phyloP scores from a whole-genome alignment of 2,113 vertebrate species.

The Nanorana parkeri region DNA sequence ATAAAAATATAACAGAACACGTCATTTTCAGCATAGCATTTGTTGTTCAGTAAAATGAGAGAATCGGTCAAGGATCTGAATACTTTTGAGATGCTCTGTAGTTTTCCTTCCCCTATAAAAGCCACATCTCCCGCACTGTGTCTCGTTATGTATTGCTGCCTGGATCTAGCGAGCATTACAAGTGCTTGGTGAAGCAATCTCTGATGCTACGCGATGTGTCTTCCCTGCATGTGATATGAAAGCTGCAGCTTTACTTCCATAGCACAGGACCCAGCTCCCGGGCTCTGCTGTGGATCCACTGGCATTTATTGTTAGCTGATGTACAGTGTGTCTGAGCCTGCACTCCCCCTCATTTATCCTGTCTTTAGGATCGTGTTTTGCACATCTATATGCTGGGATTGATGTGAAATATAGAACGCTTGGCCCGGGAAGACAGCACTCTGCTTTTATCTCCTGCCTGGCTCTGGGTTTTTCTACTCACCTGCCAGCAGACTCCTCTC shows the following conservation, averaged over 20 bases:
- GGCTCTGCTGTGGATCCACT: slow-evolving; percentile 7
- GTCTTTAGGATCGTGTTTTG: slow-evolving; percentile 8
- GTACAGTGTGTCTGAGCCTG: neutral
- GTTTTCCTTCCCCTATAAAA: no score
- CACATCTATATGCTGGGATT: neutral
- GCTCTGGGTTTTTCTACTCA: neutral
- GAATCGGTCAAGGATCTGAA: no score
- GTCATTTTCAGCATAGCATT: no score
- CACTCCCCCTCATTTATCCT: slow-evolving; percentile 17
- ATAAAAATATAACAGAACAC: no score
- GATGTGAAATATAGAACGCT: slow-evolving; percentile 10
- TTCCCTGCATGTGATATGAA: neutral
- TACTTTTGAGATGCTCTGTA: no score
- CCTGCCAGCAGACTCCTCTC: slow-evolving; percentile 1
- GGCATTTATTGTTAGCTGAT: slow-evolving; percentile 7
- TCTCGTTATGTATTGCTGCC: no score
- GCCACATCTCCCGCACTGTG: no score
- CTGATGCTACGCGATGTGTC: neutral
- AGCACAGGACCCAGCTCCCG: neutral
- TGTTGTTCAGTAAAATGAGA: no score
- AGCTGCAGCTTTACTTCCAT: neutral
- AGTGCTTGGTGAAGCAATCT: neutral
- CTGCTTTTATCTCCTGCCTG: slow-evolving; percentile 11
- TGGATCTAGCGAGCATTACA: neutral
- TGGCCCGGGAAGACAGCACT: neutral